These are phyloP conservation scores for Balaeniceps rex DNA, from an alignment of 2,113 vertebrate genomes.

Conservation along the genomic window DNA sequence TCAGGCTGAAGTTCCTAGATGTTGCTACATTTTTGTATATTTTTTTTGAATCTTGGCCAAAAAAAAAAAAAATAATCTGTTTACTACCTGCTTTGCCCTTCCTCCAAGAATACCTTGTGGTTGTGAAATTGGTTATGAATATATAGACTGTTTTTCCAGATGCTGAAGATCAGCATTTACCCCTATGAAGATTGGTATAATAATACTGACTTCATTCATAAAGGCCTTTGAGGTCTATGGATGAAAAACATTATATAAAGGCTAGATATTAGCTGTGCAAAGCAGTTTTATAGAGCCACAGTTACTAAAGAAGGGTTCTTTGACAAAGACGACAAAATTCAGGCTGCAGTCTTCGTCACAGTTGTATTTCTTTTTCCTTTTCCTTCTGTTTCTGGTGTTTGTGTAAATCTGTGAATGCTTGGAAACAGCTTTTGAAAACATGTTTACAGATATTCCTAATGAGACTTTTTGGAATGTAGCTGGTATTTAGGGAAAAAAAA, in stretches of 20 bases:
- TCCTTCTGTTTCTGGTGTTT: background rate
- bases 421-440: background rate
- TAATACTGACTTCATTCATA: background rate
- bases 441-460: background rate
- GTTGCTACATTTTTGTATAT: background rate
- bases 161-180: background rate
- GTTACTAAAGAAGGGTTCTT: background rate
- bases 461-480: slow-evolving; percentile 5
- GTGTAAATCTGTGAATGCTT: background rate
- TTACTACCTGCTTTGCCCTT: background rate
- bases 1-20: background rate
- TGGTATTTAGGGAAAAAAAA: background rate
- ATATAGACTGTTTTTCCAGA: background rate
- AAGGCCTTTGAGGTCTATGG: background rate
- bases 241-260: background rate
- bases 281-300: background rate
- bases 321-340: background rate
- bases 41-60: background rate
- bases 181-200: background rate
- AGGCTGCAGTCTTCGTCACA: background rate
- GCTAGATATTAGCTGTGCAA: background rate
- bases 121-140: background rate
- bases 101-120: background rate
- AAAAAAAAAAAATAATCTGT: background rate
- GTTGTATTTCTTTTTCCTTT: background rate